Evolutionary conservation across 1,140 invertebrate genomes (phyloP).

Genomic region (Belonocnema kinseyi): DNA sequence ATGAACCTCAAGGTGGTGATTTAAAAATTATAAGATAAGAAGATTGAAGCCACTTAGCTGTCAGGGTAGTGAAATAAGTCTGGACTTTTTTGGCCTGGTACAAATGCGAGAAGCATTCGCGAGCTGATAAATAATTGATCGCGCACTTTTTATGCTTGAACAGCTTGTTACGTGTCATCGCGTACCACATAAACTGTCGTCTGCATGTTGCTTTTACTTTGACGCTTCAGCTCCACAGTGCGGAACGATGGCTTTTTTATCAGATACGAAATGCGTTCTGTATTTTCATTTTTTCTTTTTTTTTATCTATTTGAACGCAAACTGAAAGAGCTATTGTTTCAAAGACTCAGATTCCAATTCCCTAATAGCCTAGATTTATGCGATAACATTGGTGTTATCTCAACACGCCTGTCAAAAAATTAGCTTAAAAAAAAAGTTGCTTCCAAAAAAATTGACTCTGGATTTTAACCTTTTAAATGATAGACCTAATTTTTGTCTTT

Average conservation of each 20-base stretch:
- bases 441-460: too few relatives aligned
- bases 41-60: neutral
- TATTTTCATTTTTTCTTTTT: neutral
- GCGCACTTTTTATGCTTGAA: constrained; percentile 16
- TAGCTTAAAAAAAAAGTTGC: too few relatives aligned
- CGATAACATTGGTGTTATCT: too few relatives aligned
- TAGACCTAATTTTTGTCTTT: too few relatives aligned
- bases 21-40: neutral
- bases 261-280: too few relatives aligned
- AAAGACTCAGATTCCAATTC: too few relatives aligned
- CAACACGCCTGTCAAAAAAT: too few relatives aligned
- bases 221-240: neutral
- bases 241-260: constrained; percentile 1
- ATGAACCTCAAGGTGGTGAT: neutral
- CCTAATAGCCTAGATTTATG: too few relatives aligned
- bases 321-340: constrained; percentile 1
- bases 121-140: constrained; percentile 24
- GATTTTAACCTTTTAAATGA: too few relatives aligned
- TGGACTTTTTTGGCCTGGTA: neutral
- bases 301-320: neutral
- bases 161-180: constrained; percentile 17
- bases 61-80: constrained; percentile 1
- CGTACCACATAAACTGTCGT: constrained; percentile 14
- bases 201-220: constrained; percentile 12
- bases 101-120: neutral